Conservation (phyloP, 2,113 vertebrate species). For the Corvus moneduloides region DNA sequence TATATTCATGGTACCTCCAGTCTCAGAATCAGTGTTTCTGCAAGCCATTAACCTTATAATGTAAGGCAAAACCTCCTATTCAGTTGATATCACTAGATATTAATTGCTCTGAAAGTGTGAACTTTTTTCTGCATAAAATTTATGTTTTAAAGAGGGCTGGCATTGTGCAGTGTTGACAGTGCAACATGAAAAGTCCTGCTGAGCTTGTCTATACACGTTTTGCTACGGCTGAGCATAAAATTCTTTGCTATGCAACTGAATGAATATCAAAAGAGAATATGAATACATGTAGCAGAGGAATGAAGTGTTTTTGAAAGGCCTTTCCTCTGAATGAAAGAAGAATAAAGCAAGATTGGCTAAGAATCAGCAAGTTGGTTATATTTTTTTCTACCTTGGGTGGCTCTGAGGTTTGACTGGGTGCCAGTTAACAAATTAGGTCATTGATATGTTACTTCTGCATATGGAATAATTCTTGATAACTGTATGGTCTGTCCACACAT, state of each 20-base stretch:
- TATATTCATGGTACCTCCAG: not conserved
- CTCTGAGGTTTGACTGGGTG: constrained; percentile 29
- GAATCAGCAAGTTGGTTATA: not conserved
- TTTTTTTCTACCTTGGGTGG: constrained; percentile 24
- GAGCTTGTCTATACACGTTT: constrained; percentile 24
- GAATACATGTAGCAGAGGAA: constrained; percentile 7
- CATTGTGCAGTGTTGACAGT: constrained; percentile 17
- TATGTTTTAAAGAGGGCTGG: not conserved
- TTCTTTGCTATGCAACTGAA: constrained; percentile 31
- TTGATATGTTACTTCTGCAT: not conserved
- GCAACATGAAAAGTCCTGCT: constrained; percentile 9
- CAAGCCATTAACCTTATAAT: not conserved
- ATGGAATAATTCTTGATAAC: not conserved
- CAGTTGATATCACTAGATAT: not conserved
- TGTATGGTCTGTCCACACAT: not conserved
- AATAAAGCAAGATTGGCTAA: constrained; percentile 19
- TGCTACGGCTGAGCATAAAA: not conserved
- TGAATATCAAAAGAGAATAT: constrained; percentile 26
- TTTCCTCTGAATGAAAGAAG: constrained; percentile 17
- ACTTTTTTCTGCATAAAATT: not conserved
- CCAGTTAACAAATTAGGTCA: constrained; percentile 51
- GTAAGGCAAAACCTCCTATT: not conserved
- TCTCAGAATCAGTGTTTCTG: not conserved
- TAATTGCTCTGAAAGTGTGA: not conserved
- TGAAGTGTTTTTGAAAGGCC: constrained; percentile 29